Evolutionary conservation across 1,140 invertebrate genomes (phyloP).

Genomic region (Probaryconus sp.): DNA sequence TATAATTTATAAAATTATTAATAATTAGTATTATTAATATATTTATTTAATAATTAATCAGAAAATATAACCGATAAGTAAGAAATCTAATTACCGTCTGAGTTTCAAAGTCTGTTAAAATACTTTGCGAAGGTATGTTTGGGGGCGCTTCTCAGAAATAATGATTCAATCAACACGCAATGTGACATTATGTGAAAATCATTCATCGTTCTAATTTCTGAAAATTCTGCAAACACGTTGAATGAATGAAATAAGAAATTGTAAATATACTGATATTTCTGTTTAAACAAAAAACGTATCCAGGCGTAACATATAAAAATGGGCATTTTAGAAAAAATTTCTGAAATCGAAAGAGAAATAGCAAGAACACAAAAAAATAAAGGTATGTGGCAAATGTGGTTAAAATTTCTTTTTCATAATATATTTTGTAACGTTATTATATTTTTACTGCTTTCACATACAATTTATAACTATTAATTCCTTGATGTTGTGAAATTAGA

Average conservation of each 20-base stretch:
- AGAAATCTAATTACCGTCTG: too few species aligned
- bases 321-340: constrained; percentile 99
- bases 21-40: too few species aligned
- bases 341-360: constrained; percentile 99
- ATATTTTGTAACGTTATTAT: constrained; percentile 1
- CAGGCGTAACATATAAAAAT: constrained; percentile 78
- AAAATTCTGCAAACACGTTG: constrained; percentile 6
- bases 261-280: constrained; percentile 23
- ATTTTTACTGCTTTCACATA: too few species aligned
- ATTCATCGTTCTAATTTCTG: constrained; percentile 6
- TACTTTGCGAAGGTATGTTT: constrained; percentile 12
- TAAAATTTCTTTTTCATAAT: constrained; percentile 3
- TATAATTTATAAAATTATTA: too few species aligned
- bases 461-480: too few species aligned
- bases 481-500: too few species aligned
- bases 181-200: constrained; percentile 17
- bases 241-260: constrained; percentile 25
- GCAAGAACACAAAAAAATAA: constrained; percentile 99
- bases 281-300: neutral
- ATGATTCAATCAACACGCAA: constrained; percentile 13
- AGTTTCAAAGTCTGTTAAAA: too few species aligned
- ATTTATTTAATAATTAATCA: too few species aligned
- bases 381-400: constrained; percentile 84
- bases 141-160: constrained; percentile 6
- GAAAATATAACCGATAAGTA: too few species aligned